phyloP scores from a whole-genome alignment of 1,140 invertebrate genomes.

The Magallana gigas region DNA sequence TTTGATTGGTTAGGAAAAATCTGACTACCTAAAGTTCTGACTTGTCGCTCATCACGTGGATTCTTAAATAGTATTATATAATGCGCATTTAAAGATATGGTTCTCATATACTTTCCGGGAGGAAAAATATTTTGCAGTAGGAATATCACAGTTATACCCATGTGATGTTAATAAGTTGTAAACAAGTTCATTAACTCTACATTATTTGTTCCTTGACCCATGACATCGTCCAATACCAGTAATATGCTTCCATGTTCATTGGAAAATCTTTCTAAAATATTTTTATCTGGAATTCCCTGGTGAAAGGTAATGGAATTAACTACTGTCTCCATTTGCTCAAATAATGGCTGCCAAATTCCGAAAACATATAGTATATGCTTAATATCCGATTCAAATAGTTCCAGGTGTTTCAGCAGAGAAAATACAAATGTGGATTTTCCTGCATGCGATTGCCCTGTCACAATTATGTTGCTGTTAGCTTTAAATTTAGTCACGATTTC shows the following conservation, averaged over 20 bases:
- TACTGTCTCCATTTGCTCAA: slow-evolving; percentile 41
- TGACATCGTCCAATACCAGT: slow-evolving; percentile 50
- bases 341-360: slow-evolving; percentile 46
- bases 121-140: slow-evolving; percentile 53
- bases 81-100: slow-evolving; percentile 31
- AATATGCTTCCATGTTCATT: not conserved
- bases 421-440: slow-evolving; percentile 31
- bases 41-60: slow-evolving; percentile 41
- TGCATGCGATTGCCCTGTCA: slow-evolving; percentile 8
- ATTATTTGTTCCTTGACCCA: slow-evolving; percentile 34
- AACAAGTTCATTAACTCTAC: slow-evolving; percentile 50
- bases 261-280: slow-evolving; percentile 25
- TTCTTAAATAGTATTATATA: slow-evolving; percentile 44
- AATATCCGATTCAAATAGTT: not conserved
- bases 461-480: slow-evolving; percentile 16
- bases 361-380: slow-evolving; percentile 29
- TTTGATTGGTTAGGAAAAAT: slow-evolving; percentile 6
- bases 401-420: slow-evolving; percentile 22
- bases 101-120: not conserved
- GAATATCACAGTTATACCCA: slow-evolving; percentile 41
- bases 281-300: slow-evolving; percentile 36
- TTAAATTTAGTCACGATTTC: slow-evolving; percentile 24
- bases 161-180: slow-evolving; percentile 34
- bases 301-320: slow-evolving; percentile 45
- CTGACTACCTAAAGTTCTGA: not conserved